A percentile compares a stretch with the other conserved stretches of the same genome.
Evolutionary conservation across 2,888 invertebrate genomes (phyloP).

Genomic region (Diarsia rubi): DNA sequence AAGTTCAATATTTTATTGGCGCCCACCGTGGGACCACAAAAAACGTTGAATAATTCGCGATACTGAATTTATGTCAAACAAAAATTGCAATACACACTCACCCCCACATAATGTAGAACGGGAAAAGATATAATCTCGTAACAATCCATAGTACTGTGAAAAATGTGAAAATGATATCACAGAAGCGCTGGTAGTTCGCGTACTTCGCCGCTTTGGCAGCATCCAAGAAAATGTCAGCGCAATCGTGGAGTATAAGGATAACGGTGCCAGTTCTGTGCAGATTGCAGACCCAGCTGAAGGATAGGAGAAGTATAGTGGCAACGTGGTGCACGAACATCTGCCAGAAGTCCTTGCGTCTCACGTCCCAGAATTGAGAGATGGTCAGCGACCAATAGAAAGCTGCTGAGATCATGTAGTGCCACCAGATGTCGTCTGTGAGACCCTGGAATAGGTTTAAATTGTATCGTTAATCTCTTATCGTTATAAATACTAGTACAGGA

Average conservation of each 20-base stretch:
- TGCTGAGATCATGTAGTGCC: slow-evolving; percentile 99
- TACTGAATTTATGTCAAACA: neutral
- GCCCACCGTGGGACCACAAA: neutral
- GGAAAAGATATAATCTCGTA: slow-evolving; percentile 97
- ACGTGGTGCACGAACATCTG: slow-evolving; percentile 99
- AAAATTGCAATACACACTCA: slow-evolving; percentile 76
- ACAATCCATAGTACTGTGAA: slow-evolving; percentile 98
- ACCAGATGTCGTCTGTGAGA: slow-evolving; percentile 96
- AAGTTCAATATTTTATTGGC: neutral
- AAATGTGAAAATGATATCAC: slow-evolving; percentile 96
- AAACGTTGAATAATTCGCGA: neutral
- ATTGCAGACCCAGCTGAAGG: slow-evolving; percentile 98
- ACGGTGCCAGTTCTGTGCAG: slow-evolving; percentile 97
- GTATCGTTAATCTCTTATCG: neutral
- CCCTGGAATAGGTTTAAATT: slow-evolving; percentile 90
- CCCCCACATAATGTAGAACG: slow-evolving; percentile 96
- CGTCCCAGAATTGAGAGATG: slow-evolving; percentile 98
- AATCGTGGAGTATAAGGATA: slow-evolving; percentile 96
- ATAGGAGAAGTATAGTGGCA: slow-evolving; percentile 97
- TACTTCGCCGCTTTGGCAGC: slow-evolving; percentile 98
- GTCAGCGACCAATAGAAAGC: slow-evolving; percentile 99
- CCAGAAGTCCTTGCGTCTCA: slow-evolving; percentile 98
- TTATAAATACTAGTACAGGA: neutral
- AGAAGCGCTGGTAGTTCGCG: slow-evolving; percentile 96
- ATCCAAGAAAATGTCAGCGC: slow-evolving; percentile 97